Conservation (phyloP, 2,113 vertebrate species). For the cattle (Bos taurus) region DNA sequence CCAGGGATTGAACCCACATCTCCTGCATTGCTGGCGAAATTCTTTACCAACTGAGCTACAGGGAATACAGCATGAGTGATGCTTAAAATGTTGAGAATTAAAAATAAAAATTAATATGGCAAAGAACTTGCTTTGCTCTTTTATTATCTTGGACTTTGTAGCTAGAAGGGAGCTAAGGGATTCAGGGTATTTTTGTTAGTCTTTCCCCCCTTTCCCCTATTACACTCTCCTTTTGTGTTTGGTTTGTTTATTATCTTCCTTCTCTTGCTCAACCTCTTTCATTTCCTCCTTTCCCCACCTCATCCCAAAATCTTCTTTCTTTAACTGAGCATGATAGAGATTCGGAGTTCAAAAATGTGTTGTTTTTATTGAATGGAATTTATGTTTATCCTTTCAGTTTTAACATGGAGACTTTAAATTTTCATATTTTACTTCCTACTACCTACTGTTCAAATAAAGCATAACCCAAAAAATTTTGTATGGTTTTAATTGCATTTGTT, state of each 20-base stretch:
- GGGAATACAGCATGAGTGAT: neutral
- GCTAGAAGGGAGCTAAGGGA: neutral
- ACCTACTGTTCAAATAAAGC: neutral
- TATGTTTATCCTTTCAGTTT: neutral
- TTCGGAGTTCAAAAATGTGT: neutral
- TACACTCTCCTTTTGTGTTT: neutral
- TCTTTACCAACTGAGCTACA: neutral
- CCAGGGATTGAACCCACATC: neutral
- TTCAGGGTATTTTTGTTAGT: neutral
- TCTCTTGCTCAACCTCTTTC: neutral
- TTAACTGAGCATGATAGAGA: neutral
- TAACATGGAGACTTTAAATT: neutral
- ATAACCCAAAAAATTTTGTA: neutral
- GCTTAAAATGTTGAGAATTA: neutral
- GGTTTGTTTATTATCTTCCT: neutral
- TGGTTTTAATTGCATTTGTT: neutral
- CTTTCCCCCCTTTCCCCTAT: rapidly evolving
- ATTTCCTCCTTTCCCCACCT: neutral
- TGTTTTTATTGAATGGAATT: neutral
- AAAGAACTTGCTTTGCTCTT: neutral
- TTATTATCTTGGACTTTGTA: neutral
- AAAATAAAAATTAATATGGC: neutral
- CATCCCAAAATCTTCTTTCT: neutral
- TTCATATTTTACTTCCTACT: neutral
- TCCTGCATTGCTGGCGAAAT: neutral